These are phyloP conservation scores for Labeo catla DNA, from an alignment of 2,113 vertebrate genomes.

Conservation along the genomic window DNA sequence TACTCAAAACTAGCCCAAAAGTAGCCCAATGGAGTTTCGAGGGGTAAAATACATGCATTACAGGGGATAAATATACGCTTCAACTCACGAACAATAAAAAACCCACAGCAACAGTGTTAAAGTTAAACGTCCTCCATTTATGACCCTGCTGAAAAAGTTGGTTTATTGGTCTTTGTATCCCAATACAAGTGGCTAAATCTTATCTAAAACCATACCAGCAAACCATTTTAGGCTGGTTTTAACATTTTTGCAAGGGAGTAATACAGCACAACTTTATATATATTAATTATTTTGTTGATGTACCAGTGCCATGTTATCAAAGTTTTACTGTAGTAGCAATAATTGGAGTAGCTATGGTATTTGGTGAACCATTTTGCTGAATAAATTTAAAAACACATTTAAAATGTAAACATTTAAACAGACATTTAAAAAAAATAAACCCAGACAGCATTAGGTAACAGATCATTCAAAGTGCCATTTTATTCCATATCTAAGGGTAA, in stretches of 20 bases:
- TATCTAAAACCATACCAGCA: background rate
- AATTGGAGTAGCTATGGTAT: background rate
- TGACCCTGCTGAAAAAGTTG: background rate
- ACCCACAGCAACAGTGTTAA: too few species aligned
- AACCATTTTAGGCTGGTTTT: background rate
- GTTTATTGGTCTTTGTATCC: background rate
- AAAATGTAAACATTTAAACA: background rate
- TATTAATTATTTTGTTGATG: too few species aligned
- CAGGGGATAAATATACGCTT: too few species aligned
- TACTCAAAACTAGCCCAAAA: too few species aligned
- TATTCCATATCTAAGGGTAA: constrained; percentile 67
- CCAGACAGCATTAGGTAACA: constrained; percentile 50
- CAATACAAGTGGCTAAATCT: background rate
- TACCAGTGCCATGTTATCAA: background rate
- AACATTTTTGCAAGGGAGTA: background rate
- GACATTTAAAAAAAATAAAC: constrained; percentile 34
- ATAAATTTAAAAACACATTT: background rate
- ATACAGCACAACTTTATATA: background rate
- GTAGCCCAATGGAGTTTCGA: too few species aligned
- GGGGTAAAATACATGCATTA: too few species aligned
- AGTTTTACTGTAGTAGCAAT: background rate
- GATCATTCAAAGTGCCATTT: constrained; percentile 69
- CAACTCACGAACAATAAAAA: too few species aligned
- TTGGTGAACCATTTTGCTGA: background rate
- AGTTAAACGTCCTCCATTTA: background rate